Evolutionary conservation across 2,113 vertebrate genomes (phyloP).

Genomic region (Hippopotamus amphibius): DNA sequence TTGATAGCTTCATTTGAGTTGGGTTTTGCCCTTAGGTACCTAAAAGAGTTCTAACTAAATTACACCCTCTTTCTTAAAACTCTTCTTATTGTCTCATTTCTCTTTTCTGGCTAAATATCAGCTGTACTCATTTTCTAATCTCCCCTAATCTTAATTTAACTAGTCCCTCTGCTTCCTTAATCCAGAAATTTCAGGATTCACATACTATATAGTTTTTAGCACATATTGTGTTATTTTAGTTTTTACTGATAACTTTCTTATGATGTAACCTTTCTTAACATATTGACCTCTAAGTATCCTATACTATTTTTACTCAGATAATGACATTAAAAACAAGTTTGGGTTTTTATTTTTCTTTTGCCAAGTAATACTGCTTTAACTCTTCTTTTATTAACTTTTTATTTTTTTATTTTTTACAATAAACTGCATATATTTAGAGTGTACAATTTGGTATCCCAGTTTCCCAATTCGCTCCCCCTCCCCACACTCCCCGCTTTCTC

Average conservation of each 20-base stretch:
- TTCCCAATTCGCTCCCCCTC: too few species aligned
- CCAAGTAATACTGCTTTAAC: neutral
- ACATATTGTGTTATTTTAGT: neutral
- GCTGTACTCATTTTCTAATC: neutral
- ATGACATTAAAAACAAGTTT: neutral
- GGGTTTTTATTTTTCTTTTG: too few species aligned
- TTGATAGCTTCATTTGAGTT: neutral
- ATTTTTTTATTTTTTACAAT: too few species aligned
- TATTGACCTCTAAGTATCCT: neutral
- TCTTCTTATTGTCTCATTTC: neutral
- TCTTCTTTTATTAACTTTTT: too few species aligned
- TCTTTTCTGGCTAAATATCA: neutral
- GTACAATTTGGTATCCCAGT: too few species aligned
- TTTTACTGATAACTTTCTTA: neutral
- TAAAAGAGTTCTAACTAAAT: neutral
- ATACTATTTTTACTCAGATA: neutral
- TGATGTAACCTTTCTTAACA: neutral
- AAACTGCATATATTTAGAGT: too few species aligned
- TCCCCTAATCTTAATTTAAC: neutral
- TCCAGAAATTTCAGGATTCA: neutral
- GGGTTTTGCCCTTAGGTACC: neutral
- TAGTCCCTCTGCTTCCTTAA: neutral
- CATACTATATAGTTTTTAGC: neutral
- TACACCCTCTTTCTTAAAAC: neutral
- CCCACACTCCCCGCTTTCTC: too few species aligned